Evolutionary conservation across 2,888 invertebrate species (phyloP).

Genomic region (Xestia xanthographa): DNA sequence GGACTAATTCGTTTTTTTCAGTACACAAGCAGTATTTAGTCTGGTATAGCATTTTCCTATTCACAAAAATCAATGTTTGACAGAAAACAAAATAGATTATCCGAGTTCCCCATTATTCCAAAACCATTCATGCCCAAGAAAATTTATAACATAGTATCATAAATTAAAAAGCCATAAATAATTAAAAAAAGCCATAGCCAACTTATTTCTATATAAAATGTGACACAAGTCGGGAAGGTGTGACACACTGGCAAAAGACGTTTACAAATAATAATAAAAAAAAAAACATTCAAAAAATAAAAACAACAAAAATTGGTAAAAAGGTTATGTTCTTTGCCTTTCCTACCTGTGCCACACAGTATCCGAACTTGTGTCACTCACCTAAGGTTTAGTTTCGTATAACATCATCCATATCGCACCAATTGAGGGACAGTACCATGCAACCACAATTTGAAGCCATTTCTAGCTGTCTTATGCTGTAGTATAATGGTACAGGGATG

Average conservation of each 20-base stretch:
- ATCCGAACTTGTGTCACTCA: constrained; percentile 91
- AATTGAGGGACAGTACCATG: constrained; percentile 57
- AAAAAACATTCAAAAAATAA: constrained; percentile 55
- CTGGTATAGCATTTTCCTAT: not conserved
- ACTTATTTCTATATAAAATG: constrained; percentile 70
- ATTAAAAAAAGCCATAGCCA: constrained; percentile 47
- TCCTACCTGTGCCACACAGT: constrained; percentile 90
- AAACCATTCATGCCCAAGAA: constrained; percentile 26
- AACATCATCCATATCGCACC: constrained; percentile 68
- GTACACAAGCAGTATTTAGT: too few species aligned
- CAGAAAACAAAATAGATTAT: constrained; percentile 17
- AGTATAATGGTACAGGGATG: constrained; percentile 23
- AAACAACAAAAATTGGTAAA: constrained; percentile 38
- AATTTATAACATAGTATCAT: not conserved
- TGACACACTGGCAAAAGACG: constrained; percentile 83
- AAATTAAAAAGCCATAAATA: constrained; percentile 39
- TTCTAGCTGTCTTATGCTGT: constrained; percentile 28
- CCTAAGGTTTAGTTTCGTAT: constrained; percentile 74
- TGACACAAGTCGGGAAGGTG: constrained; percentile 91
- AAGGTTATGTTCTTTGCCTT: constrained; percentile 74
- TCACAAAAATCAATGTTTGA: constrained; percentile 5
- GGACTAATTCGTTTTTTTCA: too few species aligned
- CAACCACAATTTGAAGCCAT: constrained; percentile 28
- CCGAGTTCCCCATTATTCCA: not conserved
- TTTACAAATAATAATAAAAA: constrained; percentile 60